Conservation (phyloP, 2,888 invertebrate species). For the Drosophila cyrtoloma region DNA sequence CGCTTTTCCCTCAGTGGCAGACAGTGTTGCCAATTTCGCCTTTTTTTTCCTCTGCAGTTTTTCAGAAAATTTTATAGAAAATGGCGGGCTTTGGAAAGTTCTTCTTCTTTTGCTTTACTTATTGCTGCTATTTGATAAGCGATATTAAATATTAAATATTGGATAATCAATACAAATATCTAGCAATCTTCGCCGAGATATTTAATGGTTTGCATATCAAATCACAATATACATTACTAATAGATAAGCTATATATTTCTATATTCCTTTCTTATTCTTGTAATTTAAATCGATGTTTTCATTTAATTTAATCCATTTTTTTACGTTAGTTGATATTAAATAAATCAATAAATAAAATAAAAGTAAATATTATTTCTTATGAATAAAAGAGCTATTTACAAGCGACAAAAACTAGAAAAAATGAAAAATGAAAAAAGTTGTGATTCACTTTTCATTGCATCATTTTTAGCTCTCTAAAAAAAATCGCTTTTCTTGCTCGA, state of each 20-base stretch:
- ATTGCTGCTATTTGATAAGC: not conserved
- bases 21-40: not conserved
- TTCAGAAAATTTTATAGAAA: not conserved
- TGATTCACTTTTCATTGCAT: not conserved
- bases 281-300: not conserved
- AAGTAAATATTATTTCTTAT: not conserved
- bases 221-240: not conserved
- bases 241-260: not conserved
- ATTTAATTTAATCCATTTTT: no score
- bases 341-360: not conserved
- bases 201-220: not conserved
- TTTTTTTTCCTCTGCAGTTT: not conserved
- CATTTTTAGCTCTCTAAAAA: not conserved
- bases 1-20: not conserved
- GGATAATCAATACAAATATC: not conserved
- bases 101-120: not conserved
- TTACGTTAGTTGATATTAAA: not conserved
- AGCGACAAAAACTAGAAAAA: not conserved
- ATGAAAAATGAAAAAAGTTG: not conserved
- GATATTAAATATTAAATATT: not conserved
- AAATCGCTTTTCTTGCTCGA: not conserved
- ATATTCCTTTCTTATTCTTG: not conserved
- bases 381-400: not conserved
- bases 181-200: not conserved
- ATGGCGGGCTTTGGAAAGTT: not conserved